Evolutionary conservation across 1,140 invertebrate genomes (phyloP).

Genomic region (Batillaria attramentaria): DNA sequence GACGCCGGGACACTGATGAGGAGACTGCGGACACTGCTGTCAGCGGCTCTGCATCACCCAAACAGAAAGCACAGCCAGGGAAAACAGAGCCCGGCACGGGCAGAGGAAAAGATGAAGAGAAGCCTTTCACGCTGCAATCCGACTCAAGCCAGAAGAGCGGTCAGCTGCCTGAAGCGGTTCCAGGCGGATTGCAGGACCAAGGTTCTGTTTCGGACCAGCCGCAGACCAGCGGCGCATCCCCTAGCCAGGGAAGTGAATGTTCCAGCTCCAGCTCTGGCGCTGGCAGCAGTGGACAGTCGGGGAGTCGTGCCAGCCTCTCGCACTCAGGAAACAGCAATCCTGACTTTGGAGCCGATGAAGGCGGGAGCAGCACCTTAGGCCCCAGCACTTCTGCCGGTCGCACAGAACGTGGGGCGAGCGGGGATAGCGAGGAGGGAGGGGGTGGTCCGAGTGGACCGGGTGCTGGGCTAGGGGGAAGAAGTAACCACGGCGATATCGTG

Average conservation of each 20-base stretch:
- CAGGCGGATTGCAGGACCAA: no score
- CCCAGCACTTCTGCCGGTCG: conserved; percentile 8
- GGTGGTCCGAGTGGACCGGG: neutral
- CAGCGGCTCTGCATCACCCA: no score
- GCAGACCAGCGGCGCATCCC: neutral
- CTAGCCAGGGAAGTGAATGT: neutral
- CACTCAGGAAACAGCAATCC: conserved; percentile 12
- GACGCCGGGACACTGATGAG: no score
- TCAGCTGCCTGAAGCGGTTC: no score
- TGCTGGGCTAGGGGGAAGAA: conserved; percentile 44
- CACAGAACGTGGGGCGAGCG: neutral
- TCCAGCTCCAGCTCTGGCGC: neutral
- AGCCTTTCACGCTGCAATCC: no score
- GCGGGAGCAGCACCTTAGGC: neutral
- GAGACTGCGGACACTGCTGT: no score
- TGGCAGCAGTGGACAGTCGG: neutral
- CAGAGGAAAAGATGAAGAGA: no score
- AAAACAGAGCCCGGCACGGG: no score
- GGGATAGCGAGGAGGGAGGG: neutral
- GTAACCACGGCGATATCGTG: conserved; percentile 41
- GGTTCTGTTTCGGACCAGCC: neutral
- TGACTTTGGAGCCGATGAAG: neutral
- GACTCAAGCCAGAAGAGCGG: no score
- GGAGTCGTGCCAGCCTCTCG: neutral
- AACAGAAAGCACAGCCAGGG: no score